Evolutionary conservation across 2,888 invertebrate species (phyloP), one percentile per base, ranked within the genome.

Genomic region (Pseudoips prasinana): DNA sequence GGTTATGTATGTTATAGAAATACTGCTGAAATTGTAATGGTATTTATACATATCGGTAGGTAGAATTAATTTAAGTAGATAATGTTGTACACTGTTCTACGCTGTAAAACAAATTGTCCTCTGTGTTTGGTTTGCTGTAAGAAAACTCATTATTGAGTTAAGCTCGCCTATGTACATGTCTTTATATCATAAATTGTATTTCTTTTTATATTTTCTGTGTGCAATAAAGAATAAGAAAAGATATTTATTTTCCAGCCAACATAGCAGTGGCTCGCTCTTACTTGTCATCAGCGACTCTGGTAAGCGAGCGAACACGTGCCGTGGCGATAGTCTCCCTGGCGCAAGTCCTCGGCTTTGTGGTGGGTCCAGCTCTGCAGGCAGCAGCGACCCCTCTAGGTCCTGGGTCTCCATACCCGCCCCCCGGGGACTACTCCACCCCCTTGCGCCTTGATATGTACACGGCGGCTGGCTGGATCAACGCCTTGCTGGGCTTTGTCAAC

Each of bases 391-490:
- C 94, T 2, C 80, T 96, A 19, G 95, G 95, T 1, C 90, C 92
- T 27, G 83, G 92, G 7, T 56, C 42, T 7, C 63, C 77, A 11
- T 81, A 81, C 60, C 41, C 66, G 6, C 60, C 72, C 7, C 63
- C 63, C 8, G 94, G 94, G 1, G 76, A 86, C 31, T 68, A 75
- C 42, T 70, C 90, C n/a, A 72, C 90, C 7, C 80, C 91, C 5
- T 68, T 95, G 25, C 90, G 92, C 25, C 81, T 96, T 25, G 94
- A 96, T 76, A 96, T 96, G 96, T 96, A 94, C 83, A 96, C 96
- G 0, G 94, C 95, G 6, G 91, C 94, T 1, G 96, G 95, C 3
- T 96, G 96, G 96, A 92, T 95, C 58, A 96, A 96, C 74, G 95
- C 94, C 1, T 45, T 93, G 10, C 89, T 96, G 61, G 94, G 95